Evolutionary conservation across 2,113 vertebrate species (phyloP).

Genomic region (Oplegnathus fasciatus): DNA sequence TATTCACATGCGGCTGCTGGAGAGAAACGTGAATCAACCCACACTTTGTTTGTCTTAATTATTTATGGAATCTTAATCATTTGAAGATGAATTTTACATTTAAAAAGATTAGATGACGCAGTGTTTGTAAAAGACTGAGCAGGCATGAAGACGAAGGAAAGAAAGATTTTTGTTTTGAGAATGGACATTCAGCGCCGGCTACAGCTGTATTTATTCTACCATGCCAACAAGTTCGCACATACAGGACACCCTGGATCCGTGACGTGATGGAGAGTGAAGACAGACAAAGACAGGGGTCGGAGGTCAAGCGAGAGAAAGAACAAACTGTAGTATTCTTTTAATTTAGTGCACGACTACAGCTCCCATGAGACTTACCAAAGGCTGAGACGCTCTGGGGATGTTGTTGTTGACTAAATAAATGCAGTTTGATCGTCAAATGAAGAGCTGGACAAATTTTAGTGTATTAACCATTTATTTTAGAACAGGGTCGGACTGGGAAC

Average conservation of each 20-base stretch:
- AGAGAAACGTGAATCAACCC: not conserved
- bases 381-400: not conserved
- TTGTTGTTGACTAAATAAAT: not conserved
- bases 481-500: too few relatives aligned
- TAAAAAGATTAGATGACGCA: not conserved
- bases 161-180: not conserved
- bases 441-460: too few relatives aligned
- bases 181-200: not conserved
- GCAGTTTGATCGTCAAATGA: not conserved
- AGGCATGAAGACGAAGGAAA: not conserved
- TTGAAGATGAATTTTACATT: not conserved
- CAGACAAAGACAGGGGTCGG: not conserved
- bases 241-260: not conserved
- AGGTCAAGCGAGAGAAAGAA: not conserved
- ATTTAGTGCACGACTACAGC: too few relatives aligned
- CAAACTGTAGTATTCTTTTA: not conserved
- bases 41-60: not conserved
- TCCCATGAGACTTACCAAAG: too few relatives aligned
- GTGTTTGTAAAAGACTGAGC: not conserved
- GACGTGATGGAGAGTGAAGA: not conserved
- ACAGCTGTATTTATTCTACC: constrained; percentile 2
- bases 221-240: not conserved
- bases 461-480: too few relatives aligned
- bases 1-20: not conserved
- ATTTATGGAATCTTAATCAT: not conserved